Evolutionary conservation across 2,797 vertebrate genomes (phyloP), one percentile per base, ranked within the genome.

Genomic region (Poecilia gillii): DNA sequence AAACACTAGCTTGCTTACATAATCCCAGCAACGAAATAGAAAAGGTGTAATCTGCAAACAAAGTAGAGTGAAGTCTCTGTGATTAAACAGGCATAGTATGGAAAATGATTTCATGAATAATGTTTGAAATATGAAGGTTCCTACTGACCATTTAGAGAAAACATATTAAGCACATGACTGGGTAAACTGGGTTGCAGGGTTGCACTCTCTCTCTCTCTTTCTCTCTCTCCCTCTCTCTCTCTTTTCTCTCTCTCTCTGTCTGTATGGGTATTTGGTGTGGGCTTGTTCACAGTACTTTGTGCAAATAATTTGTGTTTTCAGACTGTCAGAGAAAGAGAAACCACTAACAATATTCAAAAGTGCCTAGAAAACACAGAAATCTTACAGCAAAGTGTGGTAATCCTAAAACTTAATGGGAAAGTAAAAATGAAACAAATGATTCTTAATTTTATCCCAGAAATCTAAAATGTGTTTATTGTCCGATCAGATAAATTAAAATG

Each of bases 281-380:
- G 81, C 62, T 84, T 74, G 41, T 41, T 41, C 41, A 31, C 51
- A 46, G 76, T 8, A 87, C 81, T 81, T 74, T 81, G 82, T 85
- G 73, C 77, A 90, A 81, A 86, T 83, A 53, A 43, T 62, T 59
- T 72, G 53, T 81, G 79, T 86, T 73, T 87, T 84, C 85, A 81
- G 79, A 87, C 53, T 64, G 28, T 86, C 57, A 79, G 68, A 73
- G 74, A 84, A 74, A 83, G 25, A 57, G 25, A 87, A 74, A 76
- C 55, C 72, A 47, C 53, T 14, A 57, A 72, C 28, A n/a, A 20
- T 62, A 66, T 75, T 47, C 16, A 41, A 78, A 76, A 74, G 75
- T 33, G 33, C 46, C 31, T 12, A 78, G 33, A 62, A n/a, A 75
- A 59, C n/a, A 36, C 14, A 53, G 0, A 23, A 55, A n/a, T 33